Evolutionary conservation across 2,113 vertebrate species (phyloP).

Genomic region (Leucoraja erinaceus): DNA sequence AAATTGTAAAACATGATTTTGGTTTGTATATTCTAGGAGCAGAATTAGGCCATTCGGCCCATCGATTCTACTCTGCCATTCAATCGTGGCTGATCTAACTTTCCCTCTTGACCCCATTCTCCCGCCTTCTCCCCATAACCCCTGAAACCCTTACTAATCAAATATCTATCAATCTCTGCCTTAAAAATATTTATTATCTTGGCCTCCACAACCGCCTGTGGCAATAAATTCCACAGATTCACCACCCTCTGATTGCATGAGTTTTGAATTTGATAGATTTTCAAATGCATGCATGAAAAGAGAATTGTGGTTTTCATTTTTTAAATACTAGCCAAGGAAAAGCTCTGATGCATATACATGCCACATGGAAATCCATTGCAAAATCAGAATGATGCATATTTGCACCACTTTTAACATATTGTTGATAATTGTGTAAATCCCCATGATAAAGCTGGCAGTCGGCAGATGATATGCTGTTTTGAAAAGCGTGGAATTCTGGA

Average conservation of each 20-base stretch:
- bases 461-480: not conserved
- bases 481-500: too few species aligned
- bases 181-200: too few species aligned
- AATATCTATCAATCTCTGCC: too few species aligned
- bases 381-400: not conserved
- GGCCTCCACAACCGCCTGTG: too few species aligned
- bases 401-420: not conserved
- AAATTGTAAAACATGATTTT: not conserved
- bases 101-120: too few species aligned
- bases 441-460: not conserved
- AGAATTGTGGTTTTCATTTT: constrained; percentile 8
- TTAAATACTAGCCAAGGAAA: not conserved
- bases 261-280: not conserved
- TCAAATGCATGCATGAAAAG: not conserved
- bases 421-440: not conserved
- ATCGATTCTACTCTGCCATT: too few species aligned
- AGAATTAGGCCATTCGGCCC: too few species aligned
- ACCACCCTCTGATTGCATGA: not conserved
- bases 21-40: not conserved
- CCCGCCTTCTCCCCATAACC: too few species aligned
- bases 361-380: not conserved
- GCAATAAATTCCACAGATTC: too few species aligned
- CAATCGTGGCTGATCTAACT: too few species aligned
- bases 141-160: too few species aligned
- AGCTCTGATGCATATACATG: not conserved